These are phyloP conservation scores for Pterophyllum scalare DNA, from an alignment of 2,113 vertebrate genomes.

Conservation along the genomic window DNA sequence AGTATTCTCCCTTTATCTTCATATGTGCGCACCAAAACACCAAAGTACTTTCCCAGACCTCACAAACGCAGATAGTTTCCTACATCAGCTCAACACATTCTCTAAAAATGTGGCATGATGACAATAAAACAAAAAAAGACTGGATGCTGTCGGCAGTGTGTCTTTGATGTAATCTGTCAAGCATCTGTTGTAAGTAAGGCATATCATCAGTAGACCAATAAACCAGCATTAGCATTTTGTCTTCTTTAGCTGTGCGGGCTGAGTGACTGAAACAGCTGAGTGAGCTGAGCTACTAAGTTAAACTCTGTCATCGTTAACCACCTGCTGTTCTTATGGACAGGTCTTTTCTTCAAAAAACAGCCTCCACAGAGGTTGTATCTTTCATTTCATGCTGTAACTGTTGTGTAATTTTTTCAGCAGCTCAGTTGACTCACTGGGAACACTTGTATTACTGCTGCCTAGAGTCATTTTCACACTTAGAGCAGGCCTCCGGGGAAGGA, in stretches of 20 bases:
- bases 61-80: not conserved
- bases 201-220: conserved; percentile 19
- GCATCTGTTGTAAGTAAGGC: conserved; percentile 48
- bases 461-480: conserved; percentile 29
- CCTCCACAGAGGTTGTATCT: not conserved
- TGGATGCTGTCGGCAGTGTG: conserved; percentile 22
- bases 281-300: conserved; percentile 5
- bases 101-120: conserved; percentile 32
- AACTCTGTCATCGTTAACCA: conserved; percentile 52
- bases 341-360: conserved; percentile 21
- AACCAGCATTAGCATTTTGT: conserved; percentile 17
- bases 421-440: conserved; percentile 28
- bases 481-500: not conserved
- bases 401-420: conserved; percentile 22
- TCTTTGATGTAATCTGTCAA: conserved; percentile 55
- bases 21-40: not conserved
- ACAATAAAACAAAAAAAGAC: conserved; percentile 33
- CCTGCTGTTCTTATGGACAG: conserved; percentile 40
- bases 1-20: not conserved
- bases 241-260: conserved; percentile 22
- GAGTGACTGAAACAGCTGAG: conserved; percentile 55
- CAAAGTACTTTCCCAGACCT: conserved; percentile 8
- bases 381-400: not conserved
- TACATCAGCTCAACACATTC: conserved; percentile 35
- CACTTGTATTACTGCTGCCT: not conserved